Percentiles rank a stretch among this genome's conserved stretches.
Conservation (phyloP, 2,888 invertebrate species). For the Nomada goodeniana region DNA sequence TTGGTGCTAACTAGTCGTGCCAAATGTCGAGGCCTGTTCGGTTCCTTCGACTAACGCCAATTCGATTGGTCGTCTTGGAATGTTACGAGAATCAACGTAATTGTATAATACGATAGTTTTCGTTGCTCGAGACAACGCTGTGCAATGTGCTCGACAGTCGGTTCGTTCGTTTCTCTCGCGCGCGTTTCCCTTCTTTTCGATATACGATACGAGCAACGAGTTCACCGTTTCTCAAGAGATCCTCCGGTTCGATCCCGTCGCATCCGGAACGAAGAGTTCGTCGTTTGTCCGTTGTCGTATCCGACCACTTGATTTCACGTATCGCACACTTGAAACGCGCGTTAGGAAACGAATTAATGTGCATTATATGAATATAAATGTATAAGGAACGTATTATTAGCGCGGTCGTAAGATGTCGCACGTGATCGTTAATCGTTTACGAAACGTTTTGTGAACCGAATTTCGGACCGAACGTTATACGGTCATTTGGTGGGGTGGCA, state of each 20-base stretch:
- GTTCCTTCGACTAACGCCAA: conserved; percentile 27
- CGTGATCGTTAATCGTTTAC: conserved; percentile 1
- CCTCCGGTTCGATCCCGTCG: not conserved
- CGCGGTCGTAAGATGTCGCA: conserved; percentile 10
- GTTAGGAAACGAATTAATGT: conserved; percentile 54
- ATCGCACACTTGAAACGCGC: conserved; percentile 35
- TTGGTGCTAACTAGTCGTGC: conserved; percentile 50
- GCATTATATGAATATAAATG: conserved; percentile 66
- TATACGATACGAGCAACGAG: not conserved
- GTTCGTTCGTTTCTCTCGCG: not conserved
- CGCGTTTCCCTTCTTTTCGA: no score
- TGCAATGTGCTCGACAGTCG: not conserved
- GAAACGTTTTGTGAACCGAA: not conserved
- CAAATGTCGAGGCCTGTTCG: conserved; percentile 34
- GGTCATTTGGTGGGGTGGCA: not conserved
- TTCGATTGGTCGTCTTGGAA: not conserved
- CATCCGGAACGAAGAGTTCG: not conserved
- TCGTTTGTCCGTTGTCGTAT: conserved; percentile 33
- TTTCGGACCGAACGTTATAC: not conserved
- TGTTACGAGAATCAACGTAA: not conserved
- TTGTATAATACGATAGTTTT: not conserved
- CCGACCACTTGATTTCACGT: conserved; percentile 39
- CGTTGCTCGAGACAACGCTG: not conserved
- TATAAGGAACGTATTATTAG: conserved; percentile 52
- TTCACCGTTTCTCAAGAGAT: not conserved